Percentiles rank a stretch among this genome's conserved stretches.
phyloP scores from a whole-genome alignment of 2,888 invertebrate genomes.

The Abscondita cerata region DNA sequence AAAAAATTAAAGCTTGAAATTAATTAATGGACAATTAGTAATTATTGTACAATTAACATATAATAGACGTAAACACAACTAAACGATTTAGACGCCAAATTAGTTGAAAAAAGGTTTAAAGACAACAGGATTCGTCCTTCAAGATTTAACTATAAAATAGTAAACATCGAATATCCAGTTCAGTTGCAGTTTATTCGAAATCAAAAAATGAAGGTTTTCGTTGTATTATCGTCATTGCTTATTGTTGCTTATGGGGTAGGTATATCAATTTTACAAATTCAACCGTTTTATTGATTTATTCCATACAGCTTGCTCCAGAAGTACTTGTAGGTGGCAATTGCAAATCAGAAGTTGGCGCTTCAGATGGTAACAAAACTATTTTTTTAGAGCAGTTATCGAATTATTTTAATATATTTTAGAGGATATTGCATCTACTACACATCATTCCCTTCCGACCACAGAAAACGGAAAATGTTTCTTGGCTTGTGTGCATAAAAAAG shows the following conservation, averaged over 20 bases:
- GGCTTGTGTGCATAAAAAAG: slow-evolving; percentile 59
- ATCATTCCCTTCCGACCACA: slow-evolving; percentile 56
- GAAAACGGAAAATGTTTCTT: slow-evolving; percentile 58
- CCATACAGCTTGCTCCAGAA: slow-evolving; percentile 11
- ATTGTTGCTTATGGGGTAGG: not conserved
- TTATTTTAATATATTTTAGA: slow-evolving; percentile 31
- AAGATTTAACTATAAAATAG: too few relatives aligned
- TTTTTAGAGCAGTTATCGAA: too few relatives aligned
- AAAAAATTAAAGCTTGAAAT: too few relatives aligned
- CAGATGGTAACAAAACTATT: slow-evolving; percentile 18
- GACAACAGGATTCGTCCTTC: too few relatives aligned
- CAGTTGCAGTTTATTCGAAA: not conserved
- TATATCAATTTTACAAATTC: not conserved
- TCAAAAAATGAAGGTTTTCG: not conserved
- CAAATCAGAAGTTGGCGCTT: slow-evolving; percentile 10
- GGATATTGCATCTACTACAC: slow-evolving; percentile 43
- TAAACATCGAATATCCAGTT: too few relatives aligned
- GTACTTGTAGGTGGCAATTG: slow-evolving; percentile 9
- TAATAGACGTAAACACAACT: too few relatives aligned
- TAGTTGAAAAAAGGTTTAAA: too few relatives aligned
- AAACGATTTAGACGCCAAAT: too few relatives aligned
- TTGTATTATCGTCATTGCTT: not conserved
- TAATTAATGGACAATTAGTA: too few relatives aligned
- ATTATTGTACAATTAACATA: too few relatives aligned
- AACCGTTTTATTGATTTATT: not conserved